Conservation (phyloP, 2,888 invertebrate genomes). For the Tryphoninae sp. region DNA sequence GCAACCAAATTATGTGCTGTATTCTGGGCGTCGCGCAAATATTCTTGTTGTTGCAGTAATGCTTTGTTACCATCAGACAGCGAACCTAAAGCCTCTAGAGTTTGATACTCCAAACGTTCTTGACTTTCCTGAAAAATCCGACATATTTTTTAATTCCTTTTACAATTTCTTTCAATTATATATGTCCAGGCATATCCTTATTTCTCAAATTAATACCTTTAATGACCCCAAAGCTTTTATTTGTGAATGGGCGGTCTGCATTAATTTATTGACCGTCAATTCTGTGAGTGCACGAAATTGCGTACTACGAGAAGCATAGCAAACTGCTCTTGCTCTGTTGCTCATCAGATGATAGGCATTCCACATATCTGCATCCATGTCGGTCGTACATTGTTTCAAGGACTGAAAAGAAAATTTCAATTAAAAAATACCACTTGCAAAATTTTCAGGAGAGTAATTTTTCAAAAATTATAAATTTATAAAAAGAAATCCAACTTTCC, state of each 20-base stretch:
- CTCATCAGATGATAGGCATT: slow-evolving; percentile 87
- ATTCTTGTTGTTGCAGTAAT: slow-evolving; percentile 82
- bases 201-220: slow-evolving; percentile 76
- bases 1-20: slow-evolving; percentile 82
- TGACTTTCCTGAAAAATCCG: slow-evolving; percentile 79
- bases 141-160: slow-evolving; percentile 1
- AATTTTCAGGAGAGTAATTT: not conserved
- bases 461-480: not conserved
- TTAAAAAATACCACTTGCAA: not conserved
- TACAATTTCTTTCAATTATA: slow-evolving; percentile 16
- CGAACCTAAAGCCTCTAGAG: slow-evolving; percentile 80
- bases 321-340: slow-evolving; percentile 87
- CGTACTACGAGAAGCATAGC: slow-evolving; percentile 85
- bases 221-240: slow-evolving; percentile 81
- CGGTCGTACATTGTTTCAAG: slow-evolving; percentile 85
- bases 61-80: slow-evolving; percentile 81
- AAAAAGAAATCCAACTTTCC: not conserved
- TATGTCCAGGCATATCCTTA: not conserved
- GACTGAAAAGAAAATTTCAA: slow-evolving; percentile 77
- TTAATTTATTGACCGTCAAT: slow-evolving; percentile 85
- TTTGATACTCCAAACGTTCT: slow-evolving; percentile 80
- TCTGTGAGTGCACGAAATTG: slow-evolving; percentile 86
- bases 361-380: slow-evolving; percentile 87
- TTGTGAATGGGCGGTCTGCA: slow-evolving; percentile 83
- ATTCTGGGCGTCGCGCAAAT: slow-evolving; percentile 82